A percentile compares a stretch with the other conserved stretches of the same genome.
phyloP scores from a whole-genome alignment of 2,888 invertebrate genomes.

The Ceraclea dissimilis region DNA sequence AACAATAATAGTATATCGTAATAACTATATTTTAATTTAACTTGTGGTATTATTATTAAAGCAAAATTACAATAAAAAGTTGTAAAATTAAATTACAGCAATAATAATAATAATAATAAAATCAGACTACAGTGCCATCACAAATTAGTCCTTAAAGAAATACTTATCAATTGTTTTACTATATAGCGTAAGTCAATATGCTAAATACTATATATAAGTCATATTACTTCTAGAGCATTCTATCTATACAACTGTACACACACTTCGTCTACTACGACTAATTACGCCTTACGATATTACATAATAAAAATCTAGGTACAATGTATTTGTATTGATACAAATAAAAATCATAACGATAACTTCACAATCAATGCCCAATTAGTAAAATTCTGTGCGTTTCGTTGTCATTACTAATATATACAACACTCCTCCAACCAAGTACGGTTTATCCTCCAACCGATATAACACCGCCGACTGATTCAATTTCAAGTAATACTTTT shows the following conservation, averaged over 20 bases:
- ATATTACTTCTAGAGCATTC: neutral
- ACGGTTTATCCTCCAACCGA: too few species aligned
- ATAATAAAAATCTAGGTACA: too few species aligned
- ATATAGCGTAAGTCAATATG: neutral
- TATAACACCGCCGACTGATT: too few species aligned
- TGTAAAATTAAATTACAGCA: neutral
- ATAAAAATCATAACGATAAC: too few species aligned
- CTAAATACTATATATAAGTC: neutral
- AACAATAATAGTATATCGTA: too few species aligned
- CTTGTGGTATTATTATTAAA: too few species aligned
- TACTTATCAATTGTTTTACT: neutral
- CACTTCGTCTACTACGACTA: too few species aligned
- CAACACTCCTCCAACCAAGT: neutral
- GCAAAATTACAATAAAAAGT: neutral
- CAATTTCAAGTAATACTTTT: too few species aligned
- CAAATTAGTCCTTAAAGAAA: slow-evolving; percentile 7
- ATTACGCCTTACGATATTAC: too few species aligned
- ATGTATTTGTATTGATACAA: too few species aligned
- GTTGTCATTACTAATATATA: slow-evolving; percentile 7
- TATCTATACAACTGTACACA: too few species aligned
- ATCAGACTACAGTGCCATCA: slow-evolving; percentile 20
- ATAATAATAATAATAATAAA: slow-evolving; percentile 7
- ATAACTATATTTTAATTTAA: too few species aligned
- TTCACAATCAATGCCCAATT: slow-evolving; percentile 5
- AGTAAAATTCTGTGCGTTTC: slow-evolving; percentile 6